Base-by-base conservation (phyloP, 2,113 vertebrate species). In the Ceyx cyanopectus region DNA sequence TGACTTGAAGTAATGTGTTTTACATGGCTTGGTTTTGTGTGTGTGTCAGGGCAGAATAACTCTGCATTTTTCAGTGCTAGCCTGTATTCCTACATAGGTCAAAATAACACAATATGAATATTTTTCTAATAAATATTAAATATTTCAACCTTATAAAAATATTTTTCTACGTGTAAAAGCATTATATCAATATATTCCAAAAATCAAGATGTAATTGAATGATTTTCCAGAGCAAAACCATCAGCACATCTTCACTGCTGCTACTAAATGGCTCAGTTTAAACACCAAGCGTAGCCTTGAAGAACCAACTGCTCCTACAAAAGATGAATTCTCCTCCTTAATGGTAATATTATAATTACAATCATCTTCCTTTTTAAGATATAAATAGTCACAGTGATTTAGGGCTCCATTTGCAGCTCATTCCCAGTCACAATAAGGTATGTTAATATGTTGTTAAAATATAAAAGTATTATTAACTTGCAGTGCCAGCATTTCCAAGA, bases 251-350 rank as follows among this genome's bases (percentile, higher is more conserved):
- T 77, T 77, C 63, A 85, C 20, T 76, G 63, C 29, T 34, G 29
- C 69, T 32, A 66, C 7, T 57, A 72, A 90, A 72, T 27, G 17
- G 18, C 24, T 56, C 10, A 23, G 14, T 22, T 92, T 72, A 89
- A 90, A 81, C 4, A 78, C 6, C 5, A 32, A 4, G 2, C 10
- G 10, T 18, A 50, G 17, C n/a, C 81, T 2, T 73, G n/a, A 73
- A 87, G 72, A 90, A 88, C 48, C 40, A 72, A 92, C 62, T 26
- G 79, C 27, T 58, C 40, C 40, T 85, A 92, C 37, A 91, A 80
- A 92, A 87, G 11, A 4, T 43, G 24, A 51, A 23, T 51, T 81
- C 26, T 81, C 8, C 16, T 86, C 8, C 16, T 86, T 65, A 81
- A 92, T 51, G 32, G 53, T 29, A 90, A 57, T 41, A 90, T 30